These are phyloP conservation scores for Eudasyphora cyanicolor DNA, from an alignment of 2,888 invertebrate genomes.

Conservation along the genomic window DNA sequence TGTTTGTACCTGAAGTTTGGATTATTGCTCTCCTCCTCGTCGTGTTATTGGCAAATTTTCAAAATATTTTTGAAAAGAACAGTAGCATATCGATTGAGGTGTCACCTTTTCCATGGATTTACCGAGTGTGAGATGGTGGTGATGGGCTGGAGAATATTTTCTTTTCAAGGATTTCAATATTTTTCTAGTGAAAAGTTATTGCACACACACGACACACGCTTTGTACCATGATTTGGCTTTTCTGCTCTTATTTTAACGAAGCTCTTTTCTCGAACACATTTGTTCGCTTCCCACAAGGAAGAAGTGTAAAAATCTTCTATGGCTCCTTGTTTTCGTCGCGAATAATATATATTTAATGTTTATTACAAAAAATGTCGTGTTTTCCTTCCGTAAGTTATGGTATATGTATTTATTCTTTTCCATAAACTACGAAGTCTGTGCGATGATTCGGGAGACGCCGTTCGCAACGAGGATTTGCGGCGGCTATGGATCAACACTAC, in stretches of 20 bases:
- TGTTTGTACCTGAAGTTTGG: not conserved
- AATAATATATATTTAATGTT: conserved; percentile 26
- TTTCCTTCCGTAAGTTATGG: conserved; percentile 42
- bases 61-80: conserved; percentile 12
- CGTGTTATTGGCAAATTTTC: not conserved
- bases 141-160: too few relatives aligned
- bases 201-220: conserved; percentile 45
- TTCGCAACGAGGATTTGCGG: not conserved
- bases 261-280: not conserved
- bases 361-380: conserved; percentile 32
- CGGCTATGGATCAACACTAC: not conserved
- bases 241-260: not conserved
- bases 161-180: conserved; percentile 6
- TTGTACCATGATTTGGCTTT: conserved; percentile 43
- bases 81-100: conserved; percentile 14
- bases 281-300: not conserved
- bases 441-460: not conserved
- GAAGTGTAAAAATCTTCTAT: not conserved
- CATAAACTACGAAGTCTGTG: not conserved
- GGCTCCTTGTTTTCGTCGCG: not conserved
- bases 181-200: conserved; percentile 29
- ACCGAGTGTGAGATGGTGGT: too few relatives aligned
- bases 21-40: not conserved
- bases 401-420: conserved; percentile 58
- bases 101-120: too few relatives aligned